Percentiles rank a stretch among this genome's conserved stretches.
Conservation (phyloP, 1,140 invertebrate genomes). For the Nasonia giraulti region DNA sequence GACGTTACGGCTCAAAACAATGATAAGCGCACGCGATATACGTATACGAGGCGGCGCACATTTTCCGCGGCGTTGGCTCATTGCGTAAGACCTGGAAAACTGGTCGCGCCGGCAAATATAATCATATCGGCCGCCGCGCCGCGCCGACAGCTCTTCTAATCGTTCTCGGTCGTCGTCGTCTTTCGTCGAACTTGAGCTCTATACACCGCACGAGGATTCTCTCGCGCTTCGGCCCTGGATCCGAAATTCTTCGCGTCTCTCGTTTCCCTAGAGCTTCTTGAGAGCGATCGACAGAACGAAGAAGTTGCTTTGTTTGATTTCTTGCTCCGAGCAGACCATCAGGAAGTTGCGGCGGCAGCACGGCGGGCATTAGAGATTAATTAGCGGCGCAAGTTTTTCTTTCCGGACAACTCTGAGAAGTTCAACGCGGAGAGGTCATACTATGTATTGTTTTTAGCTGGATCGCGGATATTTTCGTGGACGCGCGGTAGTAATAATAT, state of each 20-base stretch:
- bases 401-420: too few relatives aligned
- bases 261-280: neutral
- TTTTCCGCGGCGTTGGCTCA: neutral
- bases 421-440: too few relatives aligned
- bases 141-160: neutral
- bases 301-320: neutral
- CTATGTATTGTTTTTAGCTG: too few relatives aligned
- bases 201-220: neutral
- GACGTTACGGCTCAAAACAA: neutral
- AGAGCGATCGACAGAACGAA: too few relatives aligned
- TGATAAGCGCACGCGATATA: neutral
- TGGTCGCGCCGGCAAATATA: neutral
- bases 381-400: too few relatives aligned
- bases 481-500: too few relatives aligned
- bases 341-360: neutral
- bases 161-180: constrained; percentile 3
- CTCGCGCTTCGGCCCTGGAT: neutral
- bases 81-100: neutral
- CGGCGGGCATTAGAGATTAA: too few relatives aligned
- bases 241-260: neutral
- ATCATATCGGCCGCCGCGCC: neutral
- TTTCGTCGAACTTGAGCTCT: neutral
- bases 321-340: neutral
- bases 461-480: too few relatives aligned
- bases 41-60: too few relatives aligned